A percentile compares a stretch with the other conserved stretches of the same genome.
phyloP scores from a whole-genome alignment of 2,797 vertebrate species.

The Sebastes hubbsi region DNA sequence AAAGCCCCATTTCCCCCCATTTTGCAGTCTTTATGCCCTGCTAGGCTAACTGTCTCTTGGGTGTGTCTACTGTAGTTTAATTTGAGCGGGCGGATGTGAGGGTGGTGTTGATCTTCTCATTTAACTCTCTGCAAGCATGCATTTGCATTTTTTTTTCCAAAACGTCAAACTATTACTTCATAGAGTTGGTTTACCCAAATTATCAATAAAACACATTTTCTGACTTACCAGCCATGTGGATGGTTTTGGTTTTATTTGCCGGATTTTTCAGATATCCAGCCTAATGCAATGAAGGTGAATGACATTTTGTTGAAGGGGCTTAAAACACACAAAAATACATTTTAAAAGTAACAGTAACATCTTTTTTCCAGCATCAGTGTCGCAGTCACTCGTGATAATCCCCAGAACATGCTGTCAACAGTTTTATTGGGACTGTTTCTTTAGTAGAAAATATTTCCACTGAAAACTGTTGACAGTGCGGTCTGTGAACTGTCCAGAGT shows the following conservation, averaged over 20 bases:
- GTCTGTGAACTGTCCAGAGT: conserved; percentile 7
- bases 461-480: not conserved
- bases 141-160: not conserved
- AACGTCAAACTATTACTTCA: not conserved
- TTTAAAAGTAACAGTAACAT: not conserved
- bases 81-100: not conserved
- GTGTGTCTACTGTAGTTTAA: not conserved
- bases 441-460: not conserved
- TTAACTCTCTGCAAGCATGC: not conserved
- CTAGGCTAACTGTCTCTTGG: not conserved
- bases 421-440: not conserved
- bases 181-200: not conserved
- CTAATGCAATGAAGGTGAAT: not conserved
- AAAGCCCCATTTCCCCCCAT: not conserved
- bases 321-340: not conserved
- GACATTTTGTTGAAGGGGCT: not conserved
- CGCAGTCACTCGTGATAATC: not conserved
- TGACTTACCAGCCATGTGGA: not conserved
- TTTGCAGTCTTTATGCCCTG: not conserved
- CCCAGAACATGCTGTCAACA: not conserved
- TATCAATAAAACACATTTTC: not conserved
- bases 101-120: not conserved
- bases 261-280: not conserved
- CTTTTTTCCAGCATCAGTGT: not conserved
- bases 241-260: too few relatives aligned